These are phyloP conservation scores for Asbolus verrucosus DNA, from an alignment of 1,140 invertebrate species.

Conservation along the genomic window DNA sequence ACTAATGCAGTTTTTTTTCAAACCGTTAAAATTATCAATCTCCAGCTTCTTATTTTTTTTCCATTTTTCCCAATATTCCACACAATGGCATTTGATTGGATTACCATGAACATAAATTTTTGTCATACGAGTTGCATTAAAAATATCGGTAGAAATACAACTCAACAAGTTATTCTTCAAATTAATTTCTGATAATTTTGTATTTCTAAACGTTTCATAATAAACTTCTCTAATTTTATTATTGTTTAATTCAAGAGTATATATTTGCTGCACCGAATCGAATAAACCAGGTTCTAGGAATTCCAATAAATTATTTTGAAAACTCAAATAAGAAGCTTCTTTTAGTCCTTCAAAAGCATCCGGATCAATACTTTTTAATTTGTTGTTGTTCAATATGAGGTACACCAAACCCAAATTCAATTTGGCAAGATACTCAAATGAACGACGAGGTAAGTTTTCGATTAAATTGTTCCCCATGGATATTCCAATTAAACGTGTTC, in stretches of 20 bases:
- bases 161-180: neutral
- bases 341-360: neutral
- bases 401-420: neutral
- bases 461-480: conserved; percentile 2
- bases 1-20: neutral
- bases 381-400: neutral
- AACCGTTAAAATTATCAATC: neutral
- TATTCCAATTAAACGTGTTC: neutral
- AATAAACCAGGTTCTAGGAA: conserved; percentile 10
- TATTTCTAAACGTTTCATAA: conserved; percentile 3
- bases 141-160: conserved; percentile 7
- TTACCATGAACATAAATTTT: conserved; percentile 6
- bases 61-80: neutral
- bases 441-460: neutral
- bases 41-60: neutral
- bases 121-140: neutral
- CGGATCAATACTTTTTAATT: neutral
- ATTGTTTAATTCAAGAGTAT: neutral
- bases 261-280: neutral
- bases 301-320: conserved; percentile 1
- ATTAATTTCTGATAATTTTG: neutral
- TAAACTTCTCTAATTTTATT: neutral
- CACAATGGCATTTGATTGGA: conserved; percentile 6
- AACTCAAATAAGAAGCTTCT: neutral
- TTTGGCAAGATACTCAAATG: conserved; percentile 5